Percentiles rank a stretch among this genome's conserved stretches.
Evolutionary conservation across 2,888 invertebrate genomes (phyloP).

Genomic region (Orchesella flavescens): DNA sequence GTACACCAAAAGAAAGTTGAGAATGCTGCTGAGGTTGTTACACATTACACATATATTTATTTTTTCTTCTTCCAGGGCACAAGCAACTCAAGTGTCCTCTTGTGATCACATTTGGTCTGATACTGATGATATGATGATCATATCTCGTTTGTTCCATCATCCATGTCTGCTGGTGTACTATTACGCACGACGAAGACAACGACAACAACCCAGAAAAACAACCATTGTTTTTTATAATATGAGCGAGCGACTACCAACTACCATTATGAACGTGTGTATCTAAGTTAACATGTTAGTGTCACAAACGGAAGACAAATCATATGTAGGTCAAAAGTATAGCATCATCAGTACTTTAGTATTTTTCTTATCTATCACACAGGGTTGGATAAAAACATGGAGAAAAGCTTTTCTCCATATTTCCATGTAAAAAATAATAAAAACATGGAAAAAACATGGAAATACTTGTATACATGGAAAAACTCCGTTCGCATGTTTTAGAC

Average conservation of each 20-base stretch:
- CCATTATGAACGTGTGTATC: slow-evolving; percentile 1
- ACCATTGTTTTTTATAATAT: neutral
- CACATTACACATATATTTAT: neutral
- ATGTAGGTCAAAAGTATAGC: slow-evolving; percentile 49
- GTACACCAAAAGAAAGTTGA: slow-evolving; percentile 28
- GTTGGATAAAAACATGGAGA: no score
- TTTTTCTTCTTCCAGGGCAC: slow-evolving; percentile 16
- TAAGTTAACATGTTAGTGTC: slow-evolving; percentile 39
- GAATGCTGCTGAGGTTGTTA: neutral
- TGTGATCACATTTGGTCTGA: slow-evolving; percentile 47
- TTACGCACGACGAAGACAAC: no score
- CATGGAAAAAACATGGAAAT: no score
- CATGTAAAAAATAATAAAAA: no score
- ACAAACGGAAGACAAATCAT: slow-evolving; percentile 47
- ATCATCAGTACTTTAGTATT: slow-evolving; percentile 43
- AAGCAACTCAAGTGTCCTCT: slow-evolving; percentile 32
- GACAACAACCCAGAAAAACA: no score
- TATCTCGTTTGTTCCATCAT: slow-evolving; percentile 9
- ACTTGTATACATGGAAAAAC: no score
- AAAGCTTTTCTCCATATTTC: no score
- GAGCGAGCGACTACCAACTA: neutral
- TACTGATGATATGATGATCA: slow-evolving; percentile 18
- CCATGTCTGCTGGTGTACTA: slow-evolving; percentile 13
- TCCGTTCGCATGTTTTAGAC: no score
- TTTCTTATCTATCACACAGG: neutral